Evolutionary conservation across 2,888 invertebrate genomes (phyloP), one percentile per base, ranked within the genome.

Genomic region (Polymixis lichenea): DNA sequence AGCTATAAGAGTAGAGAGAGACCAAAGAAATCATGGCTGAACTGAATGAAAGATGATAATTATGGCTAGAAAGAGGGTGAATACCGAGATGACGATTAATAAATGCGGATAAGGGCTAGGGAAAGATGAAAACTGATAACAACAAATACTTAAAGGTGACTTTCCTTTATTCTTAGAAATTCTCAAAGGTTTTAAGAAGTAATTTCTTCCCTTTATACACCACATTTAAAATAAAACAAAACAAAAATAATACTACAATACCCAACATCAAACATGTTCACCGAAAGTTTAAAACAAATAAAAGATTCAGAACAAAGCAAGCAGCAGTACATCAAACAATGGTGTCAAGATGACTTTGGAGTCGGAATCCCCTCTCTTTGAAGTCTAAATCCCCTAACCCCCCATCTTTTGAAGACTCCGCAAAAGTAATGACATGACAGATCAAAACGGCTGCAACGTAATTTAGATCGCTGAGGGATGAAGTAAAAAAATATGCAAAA

Each of bases 371-470:
- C 46, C 25, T 67, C 65, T 46, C 60, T 67, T 61, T 70, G 71
- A 77, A 58, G 74, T 75, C 72, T 67, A 46, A 64, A 60, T 60
- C 78, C 58, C 25, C 38, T 17, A 6, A 19, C 55, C 32, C 25
- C 53, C 43, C 49, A n/a, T 55, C 58, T 56, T 72, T 66, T 80
- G 75, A 78, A 51, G 77, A 69, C 73, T 69, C 60, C 82, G 66
- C 72, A 76, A 62, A 75, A 84, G 78, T 77, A 78, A 84, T 85
- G 75, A 86, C 78, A 72, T 69, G 75, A 76, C 81, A 74, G 72
- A 78, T 80, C 61, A 78, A 75, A 82, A 85, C 75, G 77, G 68
- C 62, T 70, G 69, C 78, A 82, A 68, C 68, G 78, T 85, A 72
- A 84, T 81, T 86, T 77, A 69, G 78, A 84, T 82, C 71, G 49